Conservation (phyloP, 2,113 vertebrate species). For the Trachemys scripta region DNA sequence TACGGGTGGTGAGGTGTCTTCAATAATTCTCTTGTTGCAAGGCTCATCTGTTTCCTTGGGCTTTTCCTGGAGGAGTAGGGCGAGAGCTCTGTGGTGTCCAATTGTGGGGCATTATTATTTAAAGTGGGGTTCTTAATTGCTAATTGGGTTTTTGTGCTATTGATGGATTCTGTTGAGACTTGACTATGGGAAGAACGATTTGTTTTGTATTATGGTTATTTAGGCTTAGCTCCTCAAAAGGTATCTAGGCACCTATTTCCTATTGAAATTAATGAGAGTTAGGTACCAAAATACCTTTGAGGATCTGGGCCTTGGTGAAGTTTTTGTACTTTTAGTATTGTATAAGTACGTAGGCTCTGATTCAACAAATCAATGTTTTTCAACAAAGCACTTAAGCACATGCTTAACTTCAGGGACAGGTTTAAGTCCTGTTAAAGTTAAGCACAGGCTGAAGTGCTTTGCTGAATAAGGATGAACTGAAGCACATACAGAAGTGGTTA, state of each 20-base stretch:
- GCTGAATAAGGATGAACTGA: not conserved
- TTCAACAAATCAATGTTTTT: not conserved
- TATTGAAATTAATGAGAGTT: not conserved
- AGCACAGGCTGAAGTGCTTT: not conserved
- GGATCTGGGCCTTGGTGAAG: not conserved
- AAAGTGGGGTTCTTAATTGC: not conserved
- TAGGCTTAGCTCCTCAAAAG: not conserved
- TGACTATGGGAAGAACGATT: not conserved
- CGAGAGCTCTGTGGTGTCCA: not conserved
- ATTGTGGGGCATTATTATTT: not conserved
- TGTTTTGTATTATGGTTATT: not conserved
- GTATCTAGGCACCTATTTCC: not conserved
- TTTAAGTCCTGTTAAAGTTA: slow-evolving; percentile 5
- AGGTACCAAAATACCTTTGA: not conserved
- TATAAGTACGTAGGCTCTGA: not conserved
- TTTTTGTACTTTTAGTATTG: not conserved
- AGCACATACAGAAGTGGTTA: not conserved
- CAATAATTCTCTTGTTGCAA: not conserved
- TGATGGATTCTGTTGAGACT: not conserved
- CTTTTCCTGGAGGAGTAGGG: not conserved
- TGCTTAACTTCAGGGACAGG: not conserved
- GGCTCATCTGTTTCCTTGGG: not conserved
- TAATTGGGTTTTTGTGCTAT: not conserved
- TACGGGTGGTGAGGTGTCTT: not conserved
- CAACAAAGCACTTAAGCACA: not conserved